Percentiles rank a stretch among this genome's conserved stretches.
Conservation (phyloP, 2,113 vertebrate species). For the Tretioscincus oriximinensis region DNA sequence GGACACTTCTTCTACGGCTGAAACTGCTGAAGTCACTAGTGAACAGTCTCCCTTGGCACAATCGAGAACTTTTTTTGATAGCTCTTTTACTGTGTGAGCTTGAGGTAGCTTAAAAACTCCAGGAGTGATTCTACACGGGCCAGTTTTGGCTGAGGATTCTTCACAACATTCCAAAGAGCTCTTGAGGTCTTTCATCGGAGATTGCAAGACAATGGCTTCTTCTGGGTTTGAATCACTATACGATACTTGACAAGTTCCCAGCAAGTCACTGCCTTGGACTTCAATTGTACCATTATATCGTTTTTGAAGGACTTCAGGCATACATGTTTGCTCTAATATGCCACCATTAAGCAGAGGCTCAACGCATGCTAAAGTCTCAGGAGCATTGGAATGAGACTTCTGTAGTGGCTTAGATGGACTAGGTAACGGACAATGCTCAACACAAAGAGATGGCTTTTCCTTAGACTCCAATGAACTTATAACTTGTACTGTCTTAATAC, state of each 20-base stretch:
- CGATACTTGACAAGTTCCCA: conserved; percentile 53
- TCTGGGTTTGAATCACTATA: conserved; percentile 8
- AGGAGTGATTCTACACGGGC: neutral
- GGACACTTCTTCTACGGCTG: conserved; percentile 17
- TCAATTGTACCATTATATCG: conserved; percentile 35
- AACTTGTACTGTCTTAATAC: conserved; percentile 48
- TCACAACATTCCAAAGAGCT: conserved; percentile 44
- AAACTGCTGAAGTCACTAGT: conserved; percentile 11
- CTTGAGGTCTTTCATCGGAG: neutral
- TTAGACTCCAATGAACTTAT: conserved; percentile 53
- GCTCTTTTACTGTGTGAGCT: conserved; percentile 35
- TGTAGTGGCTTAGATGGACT: neutral
- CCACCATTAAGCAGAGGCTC: neutral
- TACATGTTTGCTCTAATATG: conserved; percentile 3
- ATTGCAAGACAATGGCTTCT: neutral
- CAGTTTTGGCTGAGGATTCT: conserved; percentile 50
- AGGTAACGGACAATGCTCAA: conserved; percentile 28
- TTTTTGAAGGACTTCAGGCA: conserved; percentile 17
- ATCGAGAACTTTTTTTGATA: conserved; percentile 47
- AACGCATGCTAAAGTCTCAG: neutral
- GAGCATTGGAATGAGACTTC: neutral
- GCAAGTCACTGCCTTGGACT: conserved; percentile 56
- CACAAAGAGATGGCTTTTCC: conserved; percentile 35
- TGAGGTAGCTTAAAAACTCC: conserved; percentile 59
- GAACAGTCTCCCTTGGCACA: conserved; percentile 29